Base-by-base conservation (phyloP, 2,113 vertebrate species). In the Dermatemys mawii region DNA sequence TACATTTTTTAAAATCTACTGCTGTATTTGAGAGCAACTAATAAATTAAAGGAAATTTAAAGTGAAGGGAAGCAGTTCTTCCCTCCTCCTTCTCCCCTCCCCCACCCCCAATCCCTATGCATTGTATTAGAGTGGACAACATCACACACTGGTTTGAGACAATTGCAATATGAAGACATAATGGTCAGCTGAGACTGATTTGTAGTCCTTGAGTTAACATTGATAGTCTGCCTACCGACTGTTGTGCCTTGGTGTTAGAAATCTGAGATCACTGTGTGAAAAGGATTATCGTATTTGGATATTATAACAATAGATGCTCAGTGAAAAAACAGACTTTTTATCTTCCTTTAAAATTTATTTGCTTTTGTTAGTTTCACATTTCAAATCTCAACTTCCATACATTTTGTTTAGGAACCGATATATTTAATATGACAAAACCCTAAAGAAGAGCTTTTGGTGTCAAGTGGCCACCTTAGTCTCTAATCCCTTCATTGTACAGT, bases 391-490 rank as follows among this genome's bases (percentile, higher is more conserved):
- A 70, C 5, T 81, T 57, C 51, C 49, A 67, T 60, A 76, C 83
- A 79, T 26, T 63, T 63, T 81, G 22, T 81, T 13, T 81, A 50
- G 35, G n/a, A 70, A 70, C 67, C 21, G n/a, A 6, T 22, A 53
- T 60, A 51, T 73, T 75, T 60, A 86, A 50, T 84, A 41, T 48
- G 29, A 50, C 91, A 81, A 86, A 91, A 84, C 41, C 90, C 10
- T 87, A 49, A 84, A 89, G 51, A 93, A 89, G 57, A 78, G 26
- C 48, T 89, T 93, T 90, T 11, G 1, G 88, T 75, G 44, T 90
- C 35, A 54, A 86, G 76, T 83, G 48, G 27, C 86, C 82, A 87
- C 63, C 76, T 84, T 95, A 63, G 21, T 88, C 49, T 90, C 51
- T 94, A 87, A 89, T 79, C 44, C 87, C 87, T 70, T 81, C 51